phyloP scores from a whole-genome alignment of 2,888 invertebrate genomes.

The Elmis aenea region DNA sequence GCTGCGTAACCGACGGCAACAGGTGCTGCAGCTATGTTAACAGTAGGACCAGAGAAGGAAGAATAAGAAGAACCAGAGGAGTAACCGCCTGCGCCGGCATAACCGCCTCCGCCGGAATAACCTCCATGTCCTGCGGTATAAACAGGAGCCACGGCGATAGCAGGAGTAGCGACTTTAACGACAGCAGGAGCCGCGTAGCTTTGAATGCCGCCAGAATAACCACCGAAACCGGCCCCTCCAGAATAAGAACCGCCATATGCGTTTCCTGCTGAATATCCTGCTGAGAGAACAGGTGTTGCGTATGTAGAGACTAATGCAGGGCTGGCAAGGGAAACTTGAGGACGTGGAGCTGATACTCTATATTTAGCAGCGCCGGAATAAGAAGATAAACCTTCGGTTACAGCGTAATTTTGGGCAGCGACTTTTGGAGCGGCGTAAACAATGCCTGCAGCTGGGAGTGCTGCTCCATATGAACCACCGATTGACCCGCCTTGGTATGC shows the following conservation, averaged over 20 bases:
- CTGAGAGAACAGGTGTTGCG: conserved; percentile 8
- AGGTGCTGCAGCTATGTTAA: conserved; percentile 38
- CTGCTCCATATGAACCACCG: too few species aligned
- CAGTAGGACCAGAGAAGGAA: conserved; percentile 5
- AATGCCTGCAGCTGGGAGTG: conserved; percentile 8
- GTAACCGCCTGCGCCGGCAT: conserved; percentile 2
- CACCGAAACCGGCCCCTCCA: too few species aligned
- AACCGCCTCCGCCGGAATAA: background rate
- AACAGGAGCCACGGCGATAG: background rate
- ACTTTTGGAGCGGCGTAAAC: conserved; percentile 13
- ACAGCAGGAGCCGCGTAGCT: conserved; percentile 6
- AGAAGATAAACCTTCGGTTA: conserved; percentile 22
- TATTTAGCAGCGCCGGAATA: conserved; percentile 7
- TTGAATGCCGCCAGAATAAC: conserved; percentile 6
- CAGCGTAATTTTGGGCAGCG: conserved; percentile 21
- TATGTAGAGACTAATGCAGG: conserved; percentile 15
- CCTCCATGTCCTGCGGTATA: background rate
- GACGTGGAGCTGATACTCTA: conserved; percentile 3
- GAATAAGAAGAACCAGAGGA: conserved; percentile 7
- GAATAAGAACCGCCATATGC: conserved; percentile 2
- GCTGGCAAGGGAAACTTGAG: conserved; percentile 3
- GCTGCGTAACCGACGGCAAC: conserved; percentile 39
- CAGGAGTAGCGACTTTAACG: background rate
- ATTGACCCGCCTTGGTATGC: too few species aligned
- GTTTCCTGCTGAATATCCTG: conserved; percentile 5